These are phyloP conservation scores for Catocala sponsa DNA, from an alignment of 2,888 invertebrate genomes.

Conservation along the genomic window DNA sequence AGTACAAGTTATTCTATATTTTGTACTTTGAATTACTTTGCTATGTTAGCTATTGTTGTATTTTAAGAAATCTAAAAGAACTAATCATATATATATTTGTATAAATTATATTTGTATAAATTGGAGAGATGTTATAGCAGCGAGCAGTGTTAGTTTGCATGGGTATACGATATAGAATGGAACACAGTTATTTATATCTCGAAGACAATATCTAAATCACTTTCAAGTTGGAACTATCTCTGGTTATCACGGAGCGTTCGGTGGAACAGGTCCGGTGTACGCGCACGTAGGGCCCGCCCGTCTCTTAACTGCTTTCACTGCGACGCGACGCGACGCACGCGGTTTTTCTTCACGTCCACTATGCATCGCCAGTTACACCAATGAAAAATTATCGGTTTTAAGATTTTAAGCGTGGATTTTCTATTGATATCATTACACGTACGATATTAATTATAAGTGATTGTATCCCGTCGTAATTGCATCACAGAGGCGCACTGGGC, in stretches of 20 bases:
- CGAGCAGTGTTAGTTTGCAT: no score
- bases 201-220: slow-evolving; percentile 66
- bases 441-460: no score
- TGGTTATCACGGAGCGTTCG: slow-evolving; percentile 54
- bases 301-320: slow-evolving; percentile 47
- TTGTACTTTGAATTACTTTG: no score
- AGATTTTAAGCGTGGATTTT: background rate
- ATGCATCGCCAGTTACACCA: background rate
- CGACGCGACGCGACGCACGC: slow-evolving; percentile 17
- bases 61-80: no score
- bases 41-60: no score
- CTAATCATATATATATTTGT: no score
- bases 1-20: no score
- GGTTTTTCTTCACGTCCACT: slow-evolving; percentile 45
- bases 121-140: no score
- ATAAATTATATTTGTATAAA: no score
- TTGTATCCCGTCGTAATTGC: no score
- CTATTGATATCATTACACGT: background rate
- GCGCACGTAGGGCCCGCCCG: slow-evolving; percentile 44
- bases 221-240: slow-evolving; percentile 66
- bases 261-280: slow-evolving; percentile 51
- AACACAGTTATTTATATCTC: slow-evolving; percentile 33
- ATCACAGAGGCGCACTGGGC: no score
- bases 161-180: background rate
- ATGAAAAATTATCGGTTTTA: slow-evolving; percentile 4